Percentiles rank a stretch among this genome's conserved stretches.
Conservation (phyloP, 2,888 invertebrate genomes). For the Diadegma fenestrale region DNA sequence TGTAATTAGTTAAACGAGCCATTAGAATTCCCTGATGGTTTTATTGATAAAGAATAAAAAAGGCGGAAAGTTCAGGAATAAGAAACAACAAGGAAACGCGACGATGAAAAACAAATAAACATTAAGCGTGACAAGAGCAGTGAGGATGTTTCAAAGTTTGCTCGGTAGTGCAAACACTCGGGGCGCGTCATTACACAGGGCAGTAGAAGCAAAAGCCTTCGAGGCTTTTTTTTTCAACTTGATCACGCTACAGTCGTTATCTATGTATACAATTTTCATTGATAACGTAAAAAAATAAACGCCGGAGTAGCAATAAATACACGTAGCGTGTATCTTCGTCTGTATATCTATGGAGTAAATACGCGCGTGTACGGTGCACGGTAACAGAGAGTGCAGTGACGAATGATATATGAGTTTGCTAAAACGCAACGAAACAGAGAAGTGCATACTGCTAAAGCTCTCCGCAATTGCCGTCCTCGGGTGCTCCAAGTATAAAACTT, state of each 20-base stretch:
- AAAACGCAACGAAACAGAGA: conserved; percentile 46
- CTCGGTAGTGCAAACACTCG: conserved; percentile 52
- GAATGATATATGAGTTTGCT: conserved; percentile 56
- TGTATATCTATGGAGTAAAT: conserved; percentile 19
- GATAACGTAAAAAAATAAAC: conserved; percentile 32
- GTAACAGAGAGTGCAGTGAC: conserved; percentile 31
- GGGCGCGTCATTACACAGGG: conserved; percentile 34
- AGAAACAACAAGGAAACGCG: conserved; percentile 11
- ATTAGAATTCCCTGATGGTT: not conserved
- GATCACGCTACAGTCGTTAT: conserved; percentile 25
- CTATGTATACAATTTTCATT: conserved; percentile 16
- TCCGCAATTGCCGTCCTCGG: conserved; percentile 41
- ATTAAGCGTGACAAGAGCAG: conserved; percentile 35
- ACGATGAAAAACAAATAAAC: conserved; percentile 42
- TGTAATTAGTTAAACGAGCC: conserved; percentile 50
- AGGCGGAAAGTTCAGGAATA: not conserved
- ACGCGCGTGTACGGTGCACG: conserved; percentile 3
- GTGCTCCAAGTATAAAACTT: conserved; percentile 44
- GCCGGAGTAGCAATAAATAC: conserved; percentile 13
- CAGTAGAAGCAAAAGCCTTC: conserved; percentile 30
- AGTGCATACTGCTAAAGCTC: conserved; percentile 10
- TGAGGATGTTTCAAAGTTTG: conserved; percentile 32
- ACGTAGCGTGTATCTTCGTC: conserved; percentile 1
- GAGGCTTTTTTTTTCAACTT: conserved; percentile 37
- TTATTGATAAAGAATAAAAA: conserved; percentile 16